Base-by-base conservation (phyloP, 1,140 invertebrate genomes). In the Drosophila arizonae region DNA sequence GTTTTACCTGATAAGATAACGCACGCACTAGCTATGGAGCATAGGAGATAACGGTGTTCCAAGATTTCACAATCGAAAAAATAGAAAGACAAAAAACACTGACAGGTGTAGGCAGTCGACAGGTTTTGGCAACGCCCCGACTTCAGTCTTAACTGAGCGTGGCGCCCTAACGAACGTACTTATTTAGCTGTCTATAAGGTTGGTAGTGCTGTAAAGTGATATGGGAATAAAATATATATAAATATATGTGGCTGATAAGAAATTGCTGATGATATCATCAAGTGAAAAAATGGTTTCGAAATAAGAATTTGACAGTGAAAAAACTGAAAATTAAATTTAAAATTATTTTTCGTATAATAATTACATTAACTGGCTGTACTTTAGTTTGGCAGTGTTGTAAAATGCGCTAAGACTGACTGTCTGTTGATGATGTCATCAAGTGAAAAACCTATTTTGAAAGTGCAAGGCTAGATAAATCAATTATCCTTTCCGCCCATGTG, bases 81-180 rank as follows among this genome's bases (percentile, higher is more conserved):
- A 1, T 0, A 43, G 0, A 1, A 5, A 43, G 0, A 43, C 39
- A 43, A 13, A 43, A 46, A 46, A 46, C 61, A 41, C 26, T 63
- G 70, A 81, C 88, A 90, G 76, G 81, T 88, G 84, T 26, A 78
- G 72, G 55, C 60, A 50, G 55, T 62, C 36, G 15, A 65, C 54
- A 67, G 61, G 55, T 75, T 78, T 86, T 72, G 84, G 77, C 79
- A 86, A 89, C 89, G 89, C 79, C 81, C 81, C 81, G 75, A 74
- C 74, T 86, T 90, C 67, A 90, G 89, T 90, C 88, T 76, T 75
- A 86, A 73, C 68, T 76, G 76, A 80, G 60, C 89, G 81, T 77
- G 81, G 77, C 73, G 76, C 85, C 72, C 71, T 55, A 85, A 77
- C 85, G 81, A 88, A 90, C 88, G 84, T 90, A 72, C 88, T 89